phyloP scores from a whole-genome alignment of 1,140 invertebrate species.

The Apis cerana region DNA sequence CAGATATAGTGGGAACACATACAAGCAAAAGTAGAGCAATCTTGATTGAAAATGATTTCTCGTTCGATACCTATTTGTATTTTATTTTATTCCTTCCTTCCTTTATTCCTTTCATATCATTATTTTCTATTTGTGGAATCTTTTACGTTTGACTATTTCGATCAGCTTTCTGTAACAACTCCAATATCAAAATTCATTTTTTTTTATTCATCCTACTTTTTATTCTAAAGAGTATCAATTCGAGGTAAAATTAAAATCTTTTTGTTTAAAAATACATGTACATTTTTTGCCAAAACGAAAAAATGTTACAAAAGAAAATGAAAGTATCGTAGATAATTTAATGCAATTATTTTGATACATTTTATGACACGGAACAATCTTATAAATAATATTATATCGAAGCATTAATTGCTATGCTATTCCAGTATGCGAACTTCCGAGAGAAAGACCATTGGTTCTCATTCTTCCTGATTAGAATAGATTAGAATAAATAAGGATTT shows the following conservation, averaged over 20 bases:
- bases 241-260: too few relatives aligned
- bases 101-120: background rate
- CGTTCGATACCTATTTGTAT: background rate
- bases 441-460: conserved; percentile 77
- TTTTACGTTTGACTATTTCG: background rate
- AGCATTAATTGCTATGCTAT: conserved; percentile 33
- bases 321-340: background rate
- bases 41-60: background rate
- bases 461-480: background rate
- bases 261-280: too few relatives aligned
- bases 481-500: background rate
- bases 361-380: background rate
- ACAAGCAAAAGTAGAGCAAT: conserved; percentile 8
- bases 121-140: background rate
- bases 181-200: background rate
- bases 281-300: background rate
- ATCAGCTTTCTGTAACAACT: background rate
- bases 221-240: background rate
- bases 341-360: background rate
- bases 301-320: background rate
- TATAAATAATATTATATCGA: background rate
- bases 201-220: background rate
- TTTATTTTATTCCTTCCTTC: background rate
- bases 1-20: background rate
- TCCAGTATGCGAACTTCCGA: conserved; percentile 52